Base-by-base conservation (phyloP, 1,140 invertebrate genomes). In the Elysia chlorotica region DNA sequence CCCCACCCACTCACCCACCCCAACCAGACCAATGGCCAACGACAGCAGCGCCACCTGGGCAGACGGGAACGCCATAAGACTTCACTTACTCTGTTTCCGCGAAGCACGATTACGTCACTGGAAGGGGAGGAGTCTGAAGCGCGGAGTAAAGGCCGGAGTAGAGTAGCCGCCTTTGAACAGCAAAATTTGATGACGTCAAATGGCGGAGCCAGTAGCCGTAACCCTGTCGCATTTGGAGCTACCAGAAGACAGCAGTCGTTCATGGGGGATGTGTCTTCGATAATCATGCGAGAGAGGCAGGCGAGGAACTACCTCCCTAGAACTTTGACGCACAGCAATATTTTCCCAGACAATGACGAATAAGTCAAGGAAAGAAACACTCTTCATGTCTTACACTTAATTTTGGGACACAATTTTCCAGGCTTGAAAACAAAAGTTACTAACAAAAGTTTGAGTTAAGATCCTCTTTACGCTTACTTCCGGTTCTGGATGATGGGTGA, bases 91-190 rank as follows among this genome's bases (percentile, higher is more conserved):
- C 31, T 75, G 53, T 75, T 75, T 59, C 70, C 69, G 23, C 63
- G 74, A 19, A 17, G 41, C 36, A 75, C 53, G 5, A 65, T 75
- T 38, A 72, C 74, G 6, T 75, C 74, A 14, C 70, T 75, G 2
- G 74, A 75, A 56, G 74, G 71, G 62, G 74, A 75, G 65, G 41
- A 65, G 62, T 28, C 65, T n/a, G n/a, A n/a, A n/a, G n/a, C n/a
- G n/a, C n/a, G n/a, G n/a, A n/a, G n/a, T n/a, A n/a, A n/a, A n/a
- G n/a, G n/a, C n/a, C n/a, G n/a, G n/a, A n/a, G n/a, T n/a, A n/a
- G n/a, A n/a, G n/a, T n/a, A n/a, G n/a, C n/a, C n/a, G n/a, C n/a
- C n/a, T n/a, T n/a, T n/a, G n/a, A n/a, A n/a, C n/a, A n/a, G n/a
- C n/a, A n/a, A n/a, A n/a, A n/a, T n/a, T n/a, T n/a, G n/a, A n/a